Conservation (phyloP, 2,888 invertebrate genomes). For the Masnerella sp. region DNA sequence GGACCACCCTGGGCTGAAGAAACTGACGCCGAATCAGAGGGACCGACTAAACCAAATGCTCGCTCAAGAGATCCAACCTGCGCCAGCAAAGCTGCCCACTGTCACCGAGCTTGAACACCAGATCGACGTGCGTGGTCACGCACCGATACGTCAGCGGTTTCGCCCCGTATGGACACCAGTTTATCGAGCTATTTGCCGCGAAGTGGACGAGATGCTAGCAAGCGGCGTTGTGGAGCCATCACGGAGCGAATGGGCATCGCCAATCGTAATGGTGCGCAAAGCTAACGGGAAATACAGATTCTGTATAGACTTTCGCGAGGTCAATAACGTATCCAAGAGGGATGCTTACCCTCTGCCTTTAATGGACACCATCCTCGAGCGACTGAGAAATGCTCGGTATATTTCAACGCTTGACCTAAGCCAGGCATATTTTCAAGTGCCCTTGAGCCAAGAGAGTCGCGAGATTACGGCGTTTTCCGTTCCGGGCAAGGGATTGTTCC, state of each 20-base stretch:
- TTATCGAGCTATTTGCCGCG: neutral
- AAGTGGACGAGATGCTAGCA: constrained; percentile 11
- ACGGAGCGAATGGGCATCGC: neutral
- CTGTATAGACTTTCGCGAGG: neutral
- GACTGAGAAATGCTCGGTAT: neutral
- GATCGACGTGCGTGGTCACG: constrained; percentile 11
- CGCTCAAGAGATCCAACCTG: neutral
- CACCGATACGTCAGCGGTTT: constrained; percentile 17
- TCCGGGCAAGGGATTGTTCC: neutral
- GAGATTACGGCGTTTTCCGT: constrained; percentile 4
- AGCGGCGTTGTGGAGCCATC: constrained; percentile 15
- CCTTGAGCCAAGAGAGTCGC: neutral
- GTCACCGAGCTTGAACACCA: neutral
- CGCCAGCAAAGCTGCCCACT: neutral
- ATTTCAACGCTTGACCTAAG: neutral
- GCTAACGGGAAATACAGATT: neutral
- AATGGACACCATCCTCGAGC: constrained; percentile 18
- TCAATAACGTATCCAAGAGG: neutral
- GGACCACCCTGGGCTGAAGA: neutral
- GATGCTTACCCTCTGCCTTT: constrained; percentile 53
- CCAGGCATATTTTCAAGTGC: neutral
- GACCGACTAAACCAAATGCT: neutral
- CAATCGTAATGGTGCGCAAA: constrained; percentile 3
- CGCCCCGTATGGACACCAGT: constrained; percentile 21
- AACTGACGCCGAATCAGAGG: neutral